Percentiles rank a stretch among this genome's conserved stretches.
These are phyloP conservation scores for Lepidocolaptes lacrymiger DNA, from an alignment of 2,797 vertebrate genomes.

Conservation along the genomic window DNA sequence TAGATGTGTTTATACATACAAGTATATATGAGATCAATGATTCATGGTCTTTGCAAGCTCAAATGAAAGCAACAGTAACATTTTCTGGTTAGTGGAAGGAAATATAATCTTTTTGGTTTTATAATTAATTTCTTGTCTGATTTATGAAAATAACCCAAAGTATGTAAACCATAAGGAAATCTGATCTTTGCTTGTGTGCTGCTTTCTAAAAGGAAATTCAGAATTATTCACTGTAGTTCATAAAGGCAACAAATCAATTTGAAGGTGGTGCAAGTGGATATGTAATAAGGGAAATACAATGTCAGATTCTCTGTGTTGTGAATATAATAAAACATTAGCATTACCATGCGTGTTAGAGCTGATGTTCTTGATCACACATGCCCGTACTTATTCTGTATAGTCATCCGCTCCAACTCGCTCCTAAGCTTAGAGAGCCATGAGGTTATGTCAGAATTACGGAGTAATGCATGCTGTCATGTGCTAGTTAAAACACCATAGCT, in stretches of 20 bases:
- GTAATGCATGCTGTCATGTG: not conserved
- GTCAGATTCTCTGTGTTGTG: not conserved
- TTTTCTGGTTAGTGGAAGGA: not conserved
- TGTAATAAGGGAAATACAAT: not conserved
- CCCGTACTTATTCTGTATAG: not conserved
- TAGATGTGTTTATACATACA: not conserved
- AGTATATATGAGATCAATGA: not conserved
- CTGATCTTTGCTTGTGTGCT: not conserved
- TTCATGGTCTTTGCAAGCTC: not conserved
- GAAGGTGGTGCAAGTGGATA: not conserved
- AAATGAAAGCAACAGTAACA: not conserved
- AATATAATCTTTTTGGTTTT: not conserved
- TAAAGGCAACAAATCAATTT: not conserved
- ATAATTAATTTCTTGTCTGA: not conserved
- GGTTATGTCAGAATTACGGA: not conserved
- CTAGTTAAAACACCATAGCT: not conserved
- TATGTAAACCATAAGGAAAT: not conserved
- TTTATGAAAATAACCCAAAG: not conserved
- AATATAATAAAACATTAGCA: not conserved
- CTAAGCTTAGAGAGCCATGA: not conserved
- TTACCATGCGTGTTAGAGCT: not conserved
- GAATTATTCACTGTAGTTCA: not conserved
- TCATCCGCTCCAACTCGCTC: not conserved
- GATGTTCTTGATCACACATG: not conserved
- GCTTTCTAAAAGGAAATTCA: not conserved